A percentile compares a stretch with the other conserved stretches of the same genome.
Conservation (phyloP, 2,113 vertebrate genomes). For the Sciurus niger region DNA sequence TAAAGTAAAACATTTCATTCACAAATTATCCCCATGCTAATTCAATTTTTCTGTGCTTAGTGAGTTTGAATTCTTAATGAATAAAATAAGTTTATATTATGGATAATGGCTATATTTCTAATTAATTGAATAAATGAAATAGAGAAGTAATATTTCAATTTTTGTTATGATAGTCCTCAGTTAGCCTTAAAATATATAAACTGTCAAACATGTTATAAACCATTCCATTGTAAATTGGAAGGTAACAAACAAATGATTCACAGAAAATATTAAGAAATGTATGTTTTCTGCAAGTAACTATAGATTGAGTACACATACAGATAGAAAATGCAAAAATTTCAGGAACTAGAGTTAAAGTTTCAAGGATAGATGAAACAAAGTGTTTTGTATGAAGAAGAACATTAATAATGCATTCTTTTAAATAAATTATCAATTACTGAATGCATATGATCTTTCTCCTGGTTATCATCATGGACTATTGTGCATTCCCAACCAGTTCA, state of each 20-base stretch:
- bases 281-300: background rate
- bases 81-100: slow-evolving; percentile 14
- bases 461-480: background rate
- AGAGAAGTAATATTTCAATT: background rate
- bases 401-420: background rate
- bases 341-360: background rate
- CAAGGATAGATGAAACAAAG: background rate
- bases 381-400: background rate
- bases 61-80: slow-evolving; percentile 38
- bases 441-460: background rate
- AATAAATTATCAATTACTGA: background rate
- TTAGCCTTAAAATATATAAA: background rate
- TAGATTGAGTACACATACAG: background rate
- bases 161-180: background rate
- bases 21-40: background rate
- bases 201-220: background rate
- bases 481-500: background rate
- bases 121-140: slow-evolving; percentile 42
- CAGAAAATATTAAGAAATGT: background rate
- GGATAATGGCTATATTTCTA: background rate
- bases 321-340: background rate
- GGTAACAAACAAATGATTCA: background rate
- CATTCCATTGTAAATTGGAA: background rate
- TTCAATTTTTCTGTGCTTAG: slow-evolving; percentile 20
- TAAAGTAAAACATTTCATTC: background rate